Percentiles rank a stretch among this genome's conserved stretches.
Evolutionary conservation across 2,888 invertebrate species (phyloP).

Genomic region (Tetanocera ferruginea): DNA sequence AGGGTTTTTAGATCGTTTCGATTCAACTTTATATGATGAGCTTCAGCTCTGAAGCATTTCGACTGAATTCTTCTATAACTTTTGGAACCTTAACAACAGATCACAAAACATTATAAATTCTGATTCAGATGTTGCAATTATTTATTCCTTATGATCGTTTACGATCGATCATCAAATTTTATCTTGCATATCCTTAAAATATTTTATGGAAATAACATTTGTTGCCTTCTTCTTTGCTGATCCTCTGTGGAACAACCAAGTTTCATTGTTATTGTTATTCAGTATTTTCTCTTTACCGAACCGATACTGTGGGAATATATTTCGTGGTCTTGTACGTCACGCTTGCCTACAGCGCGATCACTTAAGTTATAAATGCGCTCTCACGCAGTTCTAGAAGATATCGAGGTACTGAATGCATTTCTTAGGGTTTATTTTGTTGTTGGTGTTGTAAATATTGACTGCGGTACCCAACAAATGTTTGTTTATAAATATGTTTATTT

Average conservation of each 20-base stretch:
- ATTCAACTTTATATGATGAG: too few species aligned
- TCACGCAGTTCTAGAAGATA: slow-evolving; percentile 10
- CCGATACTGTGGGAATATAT: slow-evolving; percentile 27
- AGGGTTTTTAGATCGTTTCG: too few species aligned
- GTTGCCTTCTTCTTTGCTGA: too few species aligned
- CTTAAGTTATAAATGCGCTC: neutral
- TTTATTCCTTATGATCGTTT: neutral
- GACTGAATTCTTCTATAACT: too few species aligned
- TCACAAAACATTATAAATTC: neutral
- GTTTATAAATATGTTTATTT: slow-evolving; percentile 38
- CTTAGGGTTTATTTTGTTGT: neutral
- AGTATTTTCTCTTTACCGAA: neutral
- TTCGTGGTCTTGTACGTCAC: slow-evolving; percentile 31
- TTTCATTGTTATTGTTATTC: neutral
- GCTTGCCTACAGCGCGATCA: slow-evolving; percentile 1
- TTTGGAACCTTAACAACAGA: too few species aligned
- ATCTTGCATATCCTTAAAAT: neutral
- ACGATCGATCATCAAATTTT: neutral
- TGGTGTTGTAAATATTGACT: neutral
- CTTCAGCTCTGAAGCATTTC: too few species aligned
- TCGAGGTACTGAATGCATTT: neutral
- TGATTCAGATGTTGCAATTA: neutral
- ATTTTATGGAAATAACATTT: too few species aligned
- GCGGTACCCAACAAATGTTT: slow-evolving; percentile 25
- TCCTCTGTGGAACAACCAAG: neutral